These are phyloP conservation scores for Drosophila dunni DNA, from an alignment of 1,140 invertebrate species.

Conservation along the genomic window DNA sequence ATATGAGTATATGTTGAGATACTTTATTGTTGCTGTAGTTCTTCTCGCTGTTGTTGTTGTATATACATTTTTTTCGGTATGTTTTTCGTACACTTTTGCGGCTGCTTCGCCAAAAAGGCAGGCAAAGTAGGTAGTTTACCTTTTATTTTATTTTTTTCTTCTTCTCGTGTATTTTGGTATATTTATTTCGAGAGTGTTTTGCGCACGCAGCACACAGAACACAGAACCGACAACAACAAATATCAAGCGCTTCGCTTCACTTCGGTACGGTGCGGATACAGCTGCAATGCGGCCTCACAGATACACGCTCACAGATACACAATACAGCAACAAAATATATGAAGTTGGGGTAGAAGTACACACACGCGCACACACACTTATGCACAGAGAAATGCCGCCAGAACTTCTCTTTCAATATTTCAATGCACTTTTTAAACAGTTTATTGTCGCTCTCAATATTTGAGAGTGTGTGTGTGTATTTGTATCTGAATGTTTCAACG, in stretches of 20 bases:
- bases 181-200: constrained; percentile 25
- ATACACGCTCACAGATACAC: constrained; percentile 39
- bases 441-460: constrained; percentile 13
- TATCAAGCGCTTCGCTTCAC: no score
- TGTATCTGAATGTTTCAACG: constrained; percentile 26
- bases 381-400: constrained; percentile 27
- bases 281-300: constrained; percentile 39
- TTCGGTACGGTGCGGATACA: constrained; percentile 25
- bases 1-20: constrained; percentile 41
- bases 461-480: constrained; percentile 20
- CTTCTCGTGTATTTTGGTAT: constrained; percentile 31
- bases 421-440: constrained; percentile 46
- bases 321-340: constrained; percentile 16
- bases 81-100: constrained; percentile 79
- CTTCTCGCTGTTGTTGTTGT: constrained; percentile 25
- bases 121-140: constrained; percentile 81
- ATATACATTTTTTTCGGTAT: constrained; percentile 60
- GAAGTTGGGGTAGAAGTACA: constrained; percentile 40
- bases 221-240: constrained; percentile 45
- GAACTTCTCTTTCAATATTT: constrained; percentile 35
- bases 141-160: constrained; percentile 19
- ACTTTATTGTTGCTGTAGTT: constrained; percentile 13
- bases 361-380: constrained; percentile 26
- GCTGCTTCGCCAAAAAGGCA: constrained; percentile 61
- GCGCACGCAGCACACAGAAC: constrained; percentile 53